Evolutionary conservation across 2,113 vertebrate genomes (phyloP), one percentile per base, ranked within the genome.

Genomic region (Egretta garzetta): DNA sequence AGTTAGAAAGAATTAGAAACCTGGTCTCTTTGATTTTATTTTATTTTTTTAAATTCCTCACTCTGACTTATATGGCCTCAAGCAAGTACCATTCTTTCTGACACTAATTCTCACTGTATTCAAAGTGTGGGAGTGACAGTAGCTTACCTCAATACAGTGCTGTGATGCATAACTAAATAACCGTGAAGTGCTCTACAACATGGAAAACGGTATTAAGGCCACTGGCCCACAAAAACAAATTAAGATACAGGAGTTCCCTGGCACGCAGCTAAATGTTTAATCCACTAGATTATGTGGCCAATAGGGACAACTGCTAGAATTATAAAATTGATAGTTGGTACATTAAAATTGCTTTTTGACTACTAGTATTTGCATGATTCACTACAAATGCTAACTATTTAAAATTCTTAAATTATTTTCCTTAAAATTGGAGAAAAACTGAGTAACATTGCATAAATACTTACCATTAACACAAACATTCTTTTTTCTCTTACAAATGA

Each of bases 161-260:
- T 66, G 21, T 52, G 88, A 95, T 92, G 85, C 71, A 50, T 92
- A 93, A 76, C 79, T 83, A 83, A 96, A 76, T 27, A 96, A 30
- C 13, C 63, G 91, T 21, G 4, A 93, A 90, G 35, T 32, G 35
- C 52, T 76, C 92, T 80, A 53, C 80, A 75, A 82, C 62, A 72
- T 15, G 30, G 88, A 79, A 93, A 94, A 91, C 0, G 64, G 20
- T 18, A 67, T 50, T 86, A 72, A 75, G 55, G 66, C 56, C 72
- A 68, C 35, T 8, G 22, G 35, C 39, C 3, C 5, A 82, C 75
- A 92, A 74, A 88, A 79, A 2, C 66, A 77, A 77, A 83, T 35
- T 33, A 72, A 71, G 28, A 87, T 52, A 21, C 23, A 56, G 37
- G 52, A 92, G 24, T 18, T 90, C 26, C 52, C 58, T 24, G 22